Conservation (phyloP, 2,113 vertebrate genomes). For the Lanius ludovicianus region DNA sequence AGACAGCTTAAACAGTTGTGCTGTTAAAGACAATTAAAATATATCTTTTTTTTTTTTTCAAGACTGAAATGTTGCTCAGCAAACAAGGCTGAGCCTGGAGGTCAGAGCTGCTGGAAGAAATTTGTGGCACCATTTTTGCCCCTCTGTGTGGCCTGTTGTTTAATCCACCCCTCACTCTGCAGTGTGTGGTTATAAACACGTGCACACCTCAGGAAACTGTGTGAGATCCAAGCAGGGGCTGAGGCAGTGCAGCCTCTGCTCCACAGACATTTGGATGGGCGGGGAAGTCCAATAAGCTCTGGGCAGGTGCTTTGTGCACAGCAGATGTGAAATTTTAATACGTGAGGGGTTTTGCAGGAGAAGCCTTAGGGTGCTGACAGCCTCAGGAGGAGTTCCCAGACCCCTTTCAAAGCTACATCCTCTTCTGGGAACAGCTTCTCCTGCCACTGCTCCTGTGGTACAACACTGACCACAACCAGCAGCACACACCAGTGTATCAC, state of each 20-base stretch:
- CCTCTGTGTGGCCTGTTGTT: neutral
- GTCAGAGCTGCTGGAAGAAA: neutral
- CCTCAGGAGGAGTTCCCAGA: neutral
- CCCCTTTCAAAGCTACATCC: neutral
- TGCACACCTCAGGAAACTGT: fast-evolving
- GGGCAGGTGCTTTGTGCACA: neutral
- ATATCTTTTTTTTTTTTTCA: fast-evolving
- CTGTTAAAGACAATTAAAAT: neutral
- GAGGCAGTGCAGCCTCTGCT: neutral
- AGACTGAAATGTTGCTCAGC: neutral
- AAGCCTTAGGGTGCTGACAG: neutral
- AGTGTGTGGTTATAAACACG: neutral
- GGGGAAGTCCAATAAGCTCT: neutral
- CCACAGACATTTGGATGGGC: neutral
- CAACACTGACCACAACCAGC: neutral
- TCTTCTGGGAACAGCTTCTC: neutral
- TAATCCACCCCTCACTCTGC: neutral
- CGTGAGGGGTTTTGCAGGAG: neutral
- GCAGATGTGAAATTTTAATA: neutral
- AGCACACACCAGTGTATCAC: fast-evolving
- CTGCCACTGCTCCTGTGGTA: fast-evolving
- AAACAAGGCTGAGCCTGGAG: neutral
- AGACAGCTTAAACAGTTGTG: neutral
- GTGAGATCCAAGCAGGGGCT: neutral
- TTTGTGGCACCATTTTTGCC: neutral